Percentiles rank a stretch among this genome's conserved stretches.
Conservation (phyloP, 1,140 invertebrate genomes). For the Bilobella aurantiaca region DNA sequence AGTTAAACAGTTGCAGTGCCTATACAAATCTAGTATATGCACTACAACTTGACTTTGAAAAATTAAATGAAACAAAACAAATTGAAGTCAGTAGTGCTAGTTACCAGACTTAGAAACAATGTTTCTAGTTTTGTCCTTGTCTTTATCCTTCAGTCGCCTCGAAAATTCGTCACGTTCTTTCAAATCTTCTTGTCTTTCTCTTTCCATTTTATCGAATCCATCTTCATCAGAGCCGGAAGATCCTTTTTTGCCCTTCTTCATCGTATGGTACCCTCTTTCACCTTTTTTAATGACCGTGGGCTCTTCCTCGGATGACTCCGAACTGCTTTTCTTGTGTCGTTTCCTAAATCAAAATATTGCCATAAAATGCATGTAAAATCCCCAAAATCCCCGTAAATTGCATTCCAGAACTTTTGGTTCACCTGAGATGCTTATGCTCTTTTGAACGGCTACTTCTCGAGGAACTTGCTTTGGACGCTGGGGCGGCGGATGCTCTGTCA, state of each 20-base stretch:
- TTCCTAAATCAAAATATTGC: slow-evolving; percentile 1
- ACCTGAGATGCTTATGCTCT: slow-evolving; percentile 21
- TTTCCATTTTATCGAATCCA: slow-evolving; percentile 51
- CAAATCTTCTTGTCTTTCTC: slow-evolving; percentile 63
- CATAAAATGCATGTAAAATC: background rate
- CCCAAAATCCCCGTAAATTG: background rate
- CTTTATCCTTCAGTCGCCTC: slow-evolving; percentile 71
- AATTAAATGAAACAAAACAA: too few relatives aligned
- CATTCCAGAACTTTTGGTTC: background rate
- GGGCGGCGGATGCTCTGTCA: background rate
- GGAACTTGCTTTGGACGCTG: background rate
- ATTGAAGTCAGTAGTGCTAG: too few relatives aligned
- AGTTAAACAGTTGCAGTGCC: too few relatives aligned
- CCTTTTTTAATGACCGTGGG: slow-evolving; percentile 20
- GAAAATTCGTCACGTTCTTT: slow-evolving; percentile 91
- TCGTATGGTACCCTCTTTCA: background rate
- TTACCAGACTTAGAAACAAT: slow-evolving; percentile 52
- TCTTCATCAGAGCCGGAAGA: slow-evolving; percentile 30
- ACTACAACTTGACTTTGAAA: too few relatives aligned
- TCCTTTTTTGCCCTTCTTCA: slow-evolving; percentile 12
- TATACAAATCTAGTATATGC: too few relatives aligned
- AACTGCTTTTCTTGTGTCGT: slow-evolving; percentile 12
- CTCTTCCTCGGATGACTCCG: slow-evolving; percentile 22
- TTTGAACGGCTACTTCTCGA: background rate
- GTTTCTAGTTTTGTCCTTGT: slow-evolving; percentile 80